Base-by-base conservation (phyloP, 1,140 invertebrate genomes). In the Brachionus rotundiformis region DNA sequence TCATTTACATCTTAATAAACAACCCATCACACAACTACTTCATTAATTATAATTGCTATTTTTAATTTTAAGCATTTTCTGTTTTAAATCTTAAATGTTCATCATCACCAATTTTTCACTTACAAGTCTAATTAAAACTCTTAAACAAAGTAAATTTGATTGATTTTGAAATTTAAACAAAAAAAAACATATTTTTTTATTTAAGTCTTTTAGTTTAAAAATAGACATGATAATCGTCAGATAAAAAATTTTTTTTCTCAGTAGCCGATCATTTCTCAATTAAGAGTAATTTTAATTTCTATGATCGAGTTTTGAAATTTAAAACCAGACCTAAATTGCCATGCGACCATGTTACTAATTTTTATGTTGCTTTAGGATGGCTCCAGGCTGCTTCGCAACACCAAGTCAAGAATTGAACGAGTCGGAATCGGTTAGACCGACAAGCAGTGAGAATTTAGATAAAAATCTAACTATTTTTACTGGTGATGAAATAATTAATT, bases 401-500 rank as follows among this genome's bases (percentile, higher is more conserved):
- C 6, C 33, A 19, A 73, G 36, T 29, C 68, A 73, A 73, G 68
- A 73, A 16, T 11, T 68, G 13, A 36, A 33, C 33, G 63, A 68
- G 63, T 68, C 63, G 8, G 63, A 68, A 10, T 19, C 16, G 13
- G 27, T 27, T 25, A 33, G 7, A 33, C 27, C 63, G 31, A 68
- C 63, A 19, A 19, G 33, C 33, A 68, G 63, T 68, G 63, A 68
- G 63, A 68, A 31, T 68, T 68, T 68, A 33, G 63, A 16, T 68
- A 68, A 68, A 68, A 68, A 33, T n/a, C 16, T 68, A 68, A 16
- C 23, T 68, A 68, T 68, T 36, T 68, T 68, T 68, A 68, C 27
- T 68, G 63, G 63, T 68, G 63, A 68, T 68, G 63, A 68, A 68
- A 68, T 19, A 68, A 73, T 73, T 73, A 73, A 73, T 73, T 73